Evolutionary conservation across 2,797 vertebrate species (phyloP), one percentile per base, ranked within the genome.

Genomic region (Streptopelia turtur): DNA sequence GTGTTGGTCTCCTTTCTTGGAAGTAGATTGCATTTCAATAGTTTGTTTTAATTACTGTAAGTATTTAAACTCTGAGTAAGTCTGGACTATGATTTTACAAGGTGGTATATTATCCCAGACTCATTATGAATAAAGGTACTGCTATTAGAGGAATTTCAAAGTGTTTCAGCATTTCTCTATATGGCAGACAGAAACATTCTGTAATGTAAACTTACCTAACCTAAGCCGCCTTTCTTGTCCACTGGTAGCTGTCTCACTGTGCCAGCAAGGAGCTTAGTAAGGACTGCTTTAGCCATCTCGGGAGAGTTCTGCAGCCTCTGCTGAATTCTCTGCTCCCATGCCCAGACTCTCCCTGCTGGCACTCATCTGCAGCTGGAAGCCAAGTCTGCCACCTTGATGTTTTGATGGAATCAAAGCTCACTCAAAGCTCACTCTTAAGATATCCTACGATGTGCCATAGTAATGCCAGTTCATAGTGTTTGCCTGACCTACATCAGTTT

Each of bases 151-250:
- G 47, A 86, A 59, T 88, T 87, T 75, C 6, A 81, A 69, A 86
- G 53, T 20, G 15, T 78, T 90, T 91, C 76, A 65, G 28, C 79
- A 59, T 81, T 81, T 86, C 39, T 88, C 56, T 82, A 41, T 50
- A 16, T 49, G 66, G 77, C 63, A 93, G 87, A 61, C 41, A 89
- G 76, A 83, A 93, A 56, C 30, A n/a, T 83, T 95, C 87, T 88
- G 59, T 75, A 79, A 87, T 50, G 59, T 86, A 88, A 92, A 88
- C 55, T 78, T 90, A 90, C 23, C 60, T 91, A 85, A 89, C 49
- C 39, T 71, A 83, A 85, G n/a, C 39, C 5, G 9, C 65, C 69
- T 78, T 81, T 16, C 59, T 78, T 72, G 57, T 10, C 6, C 59
- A 60, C 50, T 30, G 20, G 69, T 79, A 91, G 43, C 41, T 90